Conservation (phyloP, 2,797 vertebrate genomes). For the Xiphophorus birchmanni region DNA sequence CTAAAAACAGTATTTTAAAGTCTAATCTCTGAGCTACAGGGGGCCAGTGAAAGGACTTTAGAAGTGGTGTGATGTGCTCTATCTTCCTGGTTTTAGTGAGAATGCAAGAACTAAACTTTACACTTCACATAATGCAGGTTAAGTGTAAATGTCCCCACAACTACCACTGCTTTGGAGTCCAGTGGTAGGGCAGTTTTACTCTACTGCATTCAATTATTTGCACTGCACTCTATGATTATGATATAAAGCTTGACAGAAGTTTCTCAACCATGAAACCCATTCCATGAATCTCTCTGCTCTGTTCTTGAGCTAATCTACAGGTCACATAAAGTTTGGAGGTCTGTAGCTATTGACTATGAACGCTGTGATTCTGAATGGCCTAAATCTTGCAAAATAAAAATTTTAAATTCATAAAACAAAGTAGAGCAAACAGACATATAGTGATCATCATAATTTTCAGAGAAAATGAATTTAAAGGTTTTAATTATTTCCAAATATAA, state of each 20-base stretch:
- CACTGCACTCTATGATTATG: neutral
- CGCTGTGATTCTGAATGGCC: neutral
- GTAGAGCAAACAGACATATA: too few relatives aligned
- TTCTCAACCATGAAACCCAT: neutral
- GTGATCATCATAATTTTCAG: neutral
- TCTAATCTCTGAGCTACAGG: too few relatives aligned
- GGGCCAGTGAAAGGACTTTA: too few relatives aligned
- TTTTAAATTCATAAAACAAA: neutral
- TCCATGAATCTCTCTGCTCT: neutral
- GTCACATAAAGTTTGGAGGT: neutral
- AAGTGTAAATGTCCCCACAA: neutral
- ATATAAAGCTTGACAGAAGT: neutral
- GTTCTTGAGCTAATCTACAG: neutral
- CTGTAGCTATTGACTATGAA: neutral
- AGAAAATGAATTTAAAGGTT: neutral
- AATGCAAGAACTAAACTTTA: too few relatives aligned
- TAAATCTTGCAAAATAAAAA: neutral
- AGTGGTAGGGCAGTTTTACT: neutral
- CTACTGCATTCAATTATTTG: neutral
- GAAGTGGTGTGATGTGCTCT: too few relatives aligned
- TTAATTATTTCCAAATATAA: neutral
- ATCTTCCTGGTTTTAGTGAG: too few relatives aligned
- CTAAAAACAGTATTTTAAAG: too few relatives aligned
- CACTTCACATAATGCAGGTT: neutral
- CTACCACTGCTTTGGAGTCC: neutral